These are phyloP conservation scores for Rhinoraja longicauda DNA, from an alignment of 2,797 vertebrate species.

Conservation along the genomic window DNA sequence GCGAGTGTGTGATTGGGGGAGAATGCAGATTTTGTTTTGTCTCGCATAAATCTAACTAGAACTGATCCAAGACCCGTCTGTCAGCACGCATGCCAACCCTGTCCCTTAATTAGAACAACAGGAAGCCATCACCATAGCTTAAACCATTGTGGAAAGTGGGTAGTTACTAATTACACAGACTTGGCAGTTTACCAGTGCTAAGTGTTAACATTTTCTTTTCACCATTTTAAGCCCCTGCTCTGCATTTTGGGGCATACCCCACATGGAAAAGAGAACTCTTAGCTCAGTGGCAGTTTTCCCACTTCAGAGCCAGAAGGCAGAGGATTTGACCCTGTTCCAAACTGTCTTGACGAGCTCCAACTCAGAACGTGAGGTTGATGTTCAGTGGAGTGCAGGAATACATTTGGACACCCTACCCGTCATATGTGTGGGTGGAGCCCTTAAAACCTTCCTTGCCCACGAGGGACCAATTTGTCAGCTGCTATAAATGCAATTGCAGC, in stretches of 20 bases:
- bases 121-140: background rate
- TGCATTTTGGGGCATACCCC: background rate
- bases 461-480: background rate
- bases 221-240: background rate
- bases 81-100: background rate
- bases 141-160: background rate
- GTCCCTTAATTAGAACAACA: background rate
- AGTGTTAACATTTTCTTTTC: background rate
- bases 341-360: background rate
- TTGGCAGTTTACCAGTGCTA: background rate
- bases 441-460: background rate
- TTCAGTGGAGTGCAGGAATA: background rate
- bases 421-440: background rate
- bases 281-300: background rate
- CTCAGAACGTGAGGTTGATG: background rate
- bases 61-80: background rate
- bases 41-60: background rate
- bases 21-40: background rate
- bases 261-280: background rate
- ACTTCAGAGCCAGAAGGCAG: background rate
- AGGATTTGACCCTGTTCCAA: background rate
- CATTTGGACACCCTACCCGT: background rate
- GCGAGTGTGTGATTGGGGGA: background rate
- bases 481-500: background rate
- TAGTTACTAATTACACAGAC: background rate